phyloP scores from a whole-genome alignment of 1,140 invertebrate species.

The Trichonephila clavipes region DNA sequence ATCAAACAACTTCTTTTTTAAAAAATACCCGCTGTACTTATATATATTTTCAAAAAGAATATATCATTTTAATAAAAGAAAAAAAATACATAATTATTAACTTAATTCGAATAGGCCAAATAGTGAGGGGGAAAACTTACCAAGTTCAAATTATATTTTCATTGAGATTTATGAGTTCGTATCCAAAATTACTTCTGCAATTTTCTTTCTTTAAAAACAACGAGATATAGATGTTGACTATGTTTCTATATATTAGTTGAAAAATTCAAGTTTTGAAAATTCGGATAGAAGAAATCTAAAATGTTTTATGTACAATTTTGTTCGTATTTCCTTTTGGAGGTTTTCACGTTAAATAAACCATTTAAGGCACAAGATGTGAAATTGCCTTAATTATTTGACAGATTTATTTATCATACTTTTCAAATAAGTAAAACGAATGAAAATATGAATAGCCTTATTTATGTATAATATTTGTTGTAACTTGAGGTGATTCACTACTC shows the following conservation, averaged over 20 bases:
- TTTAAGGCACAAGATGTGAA: slow-evolving; percentile 68
- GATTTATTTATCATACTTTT: neutral
- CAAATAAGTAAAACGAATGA: neutral
- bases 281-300: neutral
- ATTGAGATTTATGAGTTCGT: neutral
- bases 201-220: neutral
- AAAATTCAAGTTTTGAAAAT: neutral
- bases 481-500: neutral
- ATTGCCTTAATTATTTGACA: slow-evolving; percentile 53
- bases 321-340: neutral
- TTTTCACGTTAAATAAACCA: slow-evolving; percentile 39
- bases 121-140: neutral
- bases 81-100: too few species aligned
- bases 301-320: neutral
- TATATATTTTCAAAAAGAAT: too few species aligned
- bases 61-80: too few species aligned
- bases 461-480: neutral
- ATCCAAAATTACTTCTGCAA: neutral
- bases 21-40: too few species aligned
- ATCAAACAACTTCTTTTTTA: too few species aligned
- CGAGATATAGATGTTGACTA: neutral
- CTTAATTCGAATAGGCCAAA: too few species aligned
- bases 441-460: neutral
- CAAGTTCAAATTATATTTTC: neutral
- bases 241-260: neutral